A percentile compares a stretch with the other conserved stretches of the same genome.
These are phyloP conservation scores for Colinus virginianus DNA, from an alignment of 2,113 vertebrate genomes.

Conservation along the genomic window DNA sequence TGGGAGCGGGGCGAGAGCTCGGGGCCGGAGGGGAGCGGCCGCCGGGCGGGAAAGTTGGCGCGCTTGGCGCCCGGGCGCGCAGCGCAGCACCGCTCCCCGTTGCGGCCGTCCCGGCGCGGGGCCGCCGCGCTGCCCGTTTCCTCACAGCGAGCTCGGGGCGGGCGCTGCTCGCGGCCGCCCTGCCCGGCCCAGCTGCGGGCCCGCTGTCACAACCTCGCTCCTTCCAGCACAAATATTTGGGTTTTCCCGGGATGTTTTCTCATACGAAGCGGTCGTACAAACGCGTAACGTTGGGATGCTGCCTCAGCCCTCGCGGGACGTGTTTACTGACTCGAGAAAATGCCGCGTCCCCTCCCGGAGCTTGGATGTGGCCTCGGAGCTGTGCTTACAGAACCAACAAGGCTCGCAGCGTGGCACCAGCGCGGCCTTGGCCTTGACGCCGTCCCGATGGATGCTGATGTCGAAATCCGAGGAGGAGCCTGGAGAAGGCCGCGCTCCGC, in stretches of 20 bases:
- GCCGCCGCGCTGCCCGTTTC: neutral
- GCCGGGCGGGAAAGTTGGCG: too few species aligned
- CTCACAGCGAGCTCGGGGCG: neutral
- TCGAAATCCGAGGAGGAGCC: conserved; percentile 42
- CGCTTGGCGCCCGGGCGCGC: too few species aligned
- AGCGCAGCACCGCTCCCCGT: neutral
- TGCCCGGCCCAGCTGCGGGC: neutral
- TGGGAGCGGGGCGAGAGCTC: too few species aligned
- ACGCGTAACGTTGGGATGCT: conserved; percentile 44
- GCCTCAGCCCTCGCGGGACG: conserved; percentile 20
- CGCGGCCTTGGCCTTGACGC: conserved; percentile 57
- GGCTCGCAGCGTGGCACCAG: conserved; percentile 37
- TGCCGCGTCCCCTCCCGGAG: neutral
- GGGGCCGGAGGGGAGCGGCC: too few species aligned
- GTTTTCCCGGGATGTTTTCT: conserved; percentile 50
- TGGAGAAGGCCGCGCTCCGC: conserved; percentile 27
- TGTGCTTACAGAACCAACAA: conserved; percentile 60
- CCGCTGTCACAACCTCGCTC: neutral
- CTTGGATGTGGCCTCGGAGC: conserved; percentile 28
- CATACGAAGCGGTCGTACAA: conserved; percentile 12
- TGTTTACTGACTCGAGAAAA: conserved; percentile 56
- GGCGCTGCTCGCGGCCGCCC: conserved; percentile 10
- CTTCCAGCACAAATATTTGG: conserved; percentile 63
- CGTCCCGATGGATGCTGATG: conserved; percentile 26
- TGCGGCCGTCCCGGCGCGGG: neutral